phyloP scores from a whole-genome alignment of 2,888 invertebrate genomes.

The Andrena camellia region DNA sequence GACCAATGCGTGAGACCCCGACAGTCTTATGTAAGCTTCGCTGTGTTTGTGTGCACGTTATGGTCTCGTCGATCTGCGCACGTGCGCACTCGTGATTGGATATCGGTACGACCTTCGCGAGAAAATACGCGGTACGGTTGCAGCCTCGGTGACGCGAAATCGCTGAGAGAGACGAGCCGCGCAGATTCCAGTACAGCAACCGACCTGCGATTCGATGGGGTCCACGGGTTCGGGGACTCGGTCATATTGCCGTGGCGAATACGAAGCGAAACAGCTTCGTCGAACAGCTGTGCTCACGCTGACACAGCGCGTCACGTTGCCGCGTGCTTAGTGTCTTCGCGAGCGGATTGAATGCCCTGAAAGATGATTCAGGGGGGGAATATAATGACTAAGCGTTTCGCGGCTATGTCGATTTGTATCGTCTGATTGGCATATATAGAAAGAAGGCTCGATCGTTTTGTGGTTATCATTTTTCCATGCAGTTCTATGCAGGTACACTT shows the following conservation, averaged over 20 bases:
- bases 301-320: constrained; percentile 17
- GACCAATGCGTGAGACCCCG: constrained; percentile 24
- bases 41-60: neutral
- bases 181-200: neutral
- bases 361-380: neutral
- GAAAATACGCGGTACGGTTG: constrained; percentile 19
- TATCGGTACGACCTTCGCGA: constrained; percentile 54
- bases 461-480: neutral
- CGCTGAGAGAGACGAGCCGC: constrained; percentile 1
- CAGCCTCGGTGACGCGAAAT: constrained; percentile 5
- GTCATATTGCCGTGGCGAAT: constrained; percentile 22
- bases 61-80: neutral
- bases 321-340: neutral
- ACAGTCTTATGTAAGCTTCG: constrained; percentile 38
- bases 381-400: constrained; percentile 7
- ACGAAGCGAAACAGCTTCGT: neutral
- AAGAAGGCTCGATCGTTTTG: neutral
- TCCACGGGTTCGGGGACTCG: neutral
- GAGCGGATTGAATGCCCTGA: constrained; percentile 14
- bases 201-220: neutral
- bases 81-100: constrained; percentile 45
- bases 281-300: constrained; percentile 45
- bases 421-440: neutral
- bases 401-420: neutral
- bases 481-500: neutral